phyloP scores from a whole-genome alignment of 1,140 invertebrate genomes.

The Ceratosolen solmsi region DNA sequence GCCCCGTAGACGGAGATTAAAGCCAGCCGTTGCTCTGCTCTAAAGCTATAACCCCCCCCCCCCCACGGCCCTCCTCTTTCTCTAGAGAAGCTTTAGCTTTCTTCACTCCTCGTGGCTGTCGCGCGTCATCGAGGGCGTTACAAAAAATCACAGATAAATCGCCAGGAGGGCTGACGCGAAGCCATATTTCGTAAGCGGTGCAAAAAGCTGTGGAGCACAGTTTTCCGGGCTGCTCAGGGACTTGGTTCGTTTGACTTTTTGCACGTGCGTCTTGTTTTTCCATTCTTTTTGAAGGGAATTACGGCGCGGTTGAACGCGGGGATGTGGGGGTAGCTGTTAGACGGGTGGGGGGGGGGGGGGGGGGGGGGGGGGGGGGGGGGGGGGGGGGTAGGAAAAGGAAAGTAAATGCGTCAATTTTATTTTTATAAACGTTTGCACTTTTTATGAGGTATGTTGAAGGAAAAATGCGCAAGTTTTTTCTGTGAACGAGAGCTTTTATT shows the following conservation, averaged over 20 bases:
- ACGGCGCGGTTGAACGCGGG: too few relatives aligned
- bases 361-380: too few relatives aligned
- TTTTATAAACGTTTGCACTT: conserved; percentile 21
- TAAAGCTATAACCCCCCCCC: neutral
- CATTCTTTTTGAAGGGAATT: neutral
- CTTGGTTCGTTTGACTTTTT: conserved; percentile 8
- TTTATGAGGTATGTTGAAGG: neutral
- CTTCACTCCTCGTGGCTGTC: neutral
- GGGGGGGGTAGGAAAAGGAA: too few relatives aligned
- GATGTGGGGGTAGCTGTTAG: too few relatives aligned
- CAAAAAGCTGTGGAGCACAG: neutral
- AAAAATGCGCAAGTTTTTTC: neutral
- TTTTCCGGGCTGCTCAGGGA: neutral
- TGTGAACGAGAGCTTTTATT: neutral
- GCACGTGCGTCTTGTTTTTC: neutral
- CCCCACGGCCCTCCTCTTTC: too few relatives aligned
- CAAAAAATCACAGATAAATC: conserved; percentile 29
- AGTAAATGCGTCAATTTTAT: neutral
- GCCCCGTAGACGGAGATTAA: conserved; percentile 60
- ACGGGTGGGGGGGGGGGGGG: too few relatives aligned
- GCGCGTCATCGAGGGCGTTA: neutral
- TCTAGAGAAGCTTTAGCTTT: neutral
- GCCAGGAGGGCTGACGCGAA: neutral
- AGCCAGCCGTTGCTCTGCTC: conserved; percentile 53
- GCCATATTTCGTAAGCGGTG: conserved; percentile 13